Evolutionary conservation across 2,113 vertebrate species (phyloP).

Genomic region (Microcebus ravelobensis): DNA sequence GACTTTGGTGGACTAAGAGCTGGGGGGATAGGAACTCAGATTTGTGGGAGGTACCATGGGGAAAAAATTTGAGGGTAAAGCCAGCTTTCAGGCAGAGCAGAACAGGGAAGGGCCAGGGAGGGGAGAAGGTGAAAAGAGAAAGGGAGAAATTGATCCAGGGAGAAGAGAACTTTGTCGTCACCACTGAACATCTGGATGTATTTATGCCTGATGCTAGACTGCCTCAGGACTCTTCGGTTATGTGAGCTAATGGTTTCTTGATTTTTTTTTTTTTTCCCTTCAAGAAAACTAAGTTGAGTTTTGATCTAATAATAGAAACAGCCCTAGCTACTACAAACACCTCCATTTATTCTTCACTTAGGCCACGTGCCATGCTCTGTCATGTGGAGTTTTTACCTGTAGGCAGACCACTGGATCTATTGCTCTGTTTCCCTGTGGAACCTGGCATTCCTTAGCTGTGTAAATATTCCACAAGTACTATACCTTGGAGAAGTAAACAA

Average conservation of each 20-base stretch:
- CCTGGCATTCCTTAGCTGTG: neutral
- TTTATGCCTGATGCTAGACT: neutral
- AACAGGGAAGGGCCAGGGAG: too few relatives aligned
- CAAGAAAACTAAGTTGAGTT: neutral
- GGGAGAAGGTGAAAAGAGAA: neutral
- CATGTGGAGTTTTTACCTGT: neutral
- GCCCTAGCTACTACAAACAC: neutral
- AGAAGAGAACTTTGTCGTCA: neutral
- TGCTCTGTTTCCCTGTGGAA: neutral
- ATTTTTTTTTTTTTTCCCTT: neutral
- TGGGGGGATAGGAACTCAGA: neutral
- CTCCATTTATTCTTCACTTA: neutral
- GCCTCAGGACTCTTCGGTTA: neutral
- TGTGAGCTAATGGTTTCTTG: neutral
- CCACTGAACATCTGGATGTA: neutral
- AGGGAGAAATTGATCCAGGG: neutral
- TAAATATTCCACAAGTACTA: neutral
- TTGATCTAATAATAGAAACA: neutral
- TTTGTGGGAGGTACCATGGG: neutral
- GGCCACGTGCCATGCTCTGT: neutral
- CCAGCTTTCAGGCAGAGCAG: neutral
- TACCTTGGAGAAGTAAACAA: neutral
- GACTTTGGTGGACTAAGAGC: neutral
- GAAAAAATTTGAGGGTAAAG: neutral
- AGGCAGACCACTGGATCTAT: neutral